phyloP scores from a whole-genome alignment of 2,113 vertebrate species.

The Hystrix cristata region DNA sequence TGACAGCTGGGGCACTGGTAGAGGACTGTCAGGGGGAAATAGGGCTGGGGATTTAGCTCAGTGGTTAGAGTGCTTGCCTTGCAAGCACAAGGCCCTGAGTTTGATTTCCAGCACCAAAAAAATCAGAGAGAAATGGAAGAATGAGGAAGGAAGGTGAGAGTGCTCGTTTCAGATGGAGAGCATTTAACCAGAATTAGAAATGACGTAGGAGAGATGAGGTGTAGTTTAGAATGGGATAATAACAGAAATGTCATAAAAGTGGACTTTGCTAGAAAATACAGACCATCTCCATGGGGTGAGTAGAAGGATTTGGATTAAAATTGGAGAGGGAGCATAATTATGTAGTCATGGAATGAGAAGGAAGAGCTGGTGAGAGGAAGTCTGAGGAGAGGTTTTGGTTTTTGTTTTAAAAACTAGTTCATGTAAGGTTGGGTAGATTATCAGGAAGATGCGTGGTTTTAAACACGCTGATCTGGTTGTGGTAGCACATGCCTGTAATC shows the following conservation, averaged over 20 bases:
- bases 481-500: no score
- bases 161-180: slow-evolving; percentile 22
- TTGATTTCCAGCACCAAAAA: no score
- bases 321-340: slow-evolving; percentile 17
- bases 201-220: background rate
- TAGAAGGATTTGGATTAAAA: slow-evolving; percentile 24
- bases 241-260: background rate
- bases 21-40: background rate
- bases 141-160: slow-evolving; percentile 39
- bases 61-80: no score
- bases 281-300: background rate
- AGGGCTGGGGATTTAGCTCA: no score
- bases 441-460: slow-evolving; percentile 58
- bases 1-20: background rate
- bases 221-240: background rate
- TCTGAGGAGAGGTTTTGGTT: background rate
- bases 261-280: background rate
- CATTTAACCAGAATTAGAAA: slow-evolving; percentile 48
- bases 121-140: background rate
- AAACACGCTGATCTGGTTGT: background rate
- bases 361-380: background rate
- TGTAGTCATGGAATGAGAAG: background rate
- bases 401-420: background rate
- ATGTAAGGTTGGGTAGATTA: background rate
- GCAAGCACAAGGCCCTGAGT: no score